Conservation (phyloP, 2,113 vertebrate species). For the Nothocercus nigrocapillus region DNA sequence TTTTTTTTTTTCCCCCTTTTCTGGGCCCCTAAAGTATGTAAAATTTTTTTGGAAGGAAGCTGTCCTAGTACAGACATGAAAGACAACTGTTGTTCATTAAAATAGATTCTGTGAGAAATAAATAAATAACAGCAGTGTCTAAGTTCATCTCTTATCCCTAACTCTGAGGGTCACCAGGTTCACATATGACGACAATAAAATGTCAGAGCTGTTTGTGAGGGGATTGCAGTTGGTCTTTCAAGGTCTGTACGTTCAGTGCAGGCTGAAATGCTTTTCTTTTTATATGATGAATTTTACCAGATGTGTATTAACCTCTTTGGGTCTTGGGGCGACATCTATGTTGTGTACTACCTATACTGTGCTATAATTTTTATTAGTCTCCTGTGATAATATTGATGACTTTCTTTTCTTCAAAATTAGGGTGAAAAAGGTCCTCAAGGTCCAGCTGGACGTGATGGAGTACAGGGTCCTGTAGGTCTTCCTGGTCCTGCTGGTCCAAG, state of each 20-base stretch:
- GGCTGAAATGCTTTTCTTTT: not conserved
- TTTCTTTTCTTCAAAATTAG: constrained; percentile 72
- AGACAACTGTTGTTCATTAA: not conserved
- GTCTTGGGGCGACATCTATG: not conserved
- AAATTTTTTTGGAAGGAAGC: not conserved
- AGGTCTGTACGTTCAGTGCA: too few relatives aligned
- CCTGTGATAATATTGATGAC: not conserved
- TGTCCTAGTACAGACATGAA: not conserved
- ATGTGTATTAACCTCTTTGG: not conserved
- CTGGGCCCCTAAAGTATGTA: too few relatives aligned
- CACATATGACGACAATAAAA: not conserved
- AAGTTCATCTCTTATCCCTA: not conserved
- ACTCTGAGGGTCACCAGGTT: not conserved
- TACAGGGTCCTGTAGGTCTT: constrained; percentile 96
- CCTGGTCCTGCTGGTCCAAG: constrained; percentile 95
- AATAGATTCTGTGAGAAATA: not conserved
- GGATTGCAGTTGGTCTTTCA: not conserved
- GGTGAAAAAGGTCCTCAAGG: constrained; percentile 97
- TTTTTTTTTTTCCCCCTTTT: too few relatives aligned
- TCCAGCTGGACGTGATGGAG: constrained; percentile 93
- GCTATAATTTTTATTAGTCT: not conserved
- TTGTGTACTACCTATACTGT: not conserved
- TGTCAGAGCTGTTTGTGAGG: not conserved
- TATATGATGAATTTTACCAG: not conserved
- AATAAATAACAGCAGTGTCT: not conserved